Percentiles rank a stretch among this genome's conserved stretches.
These are phyloP conservation scores for Ia io DNA, from an alignment of 2,113 vertebrate species.

Conservation along the genomic window DNA sequence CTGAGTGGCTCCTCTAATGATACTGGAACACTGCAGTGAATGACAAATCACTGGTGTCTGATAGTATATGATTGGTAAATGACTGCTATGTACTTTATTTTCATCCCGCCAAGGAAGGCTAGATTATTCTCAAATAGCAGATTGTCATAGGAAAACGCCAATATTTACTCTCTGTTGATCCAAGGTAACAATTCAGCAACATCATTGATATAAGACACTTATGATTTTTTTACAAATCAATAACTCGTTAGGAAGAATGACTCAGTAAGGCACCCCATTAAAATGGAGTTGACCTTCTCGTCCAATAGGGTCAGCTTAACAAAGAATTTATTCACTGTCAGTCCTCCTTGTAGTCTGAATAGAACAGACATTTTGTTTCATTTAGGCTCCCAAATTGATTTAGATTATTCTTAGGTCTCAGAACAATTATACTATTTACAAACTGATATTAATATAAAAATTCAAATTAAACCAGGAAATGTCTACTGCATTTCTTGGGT, in stretches of 20 bases:
- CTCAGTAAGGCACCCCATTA: neutral
- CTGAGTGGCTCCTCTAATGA: conserved; percentile 32
- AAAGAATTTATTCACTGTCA: conserved; percentile 35
- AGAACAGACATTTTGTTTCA: neutral
- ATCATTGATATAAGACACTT: conserved; percentile 48
- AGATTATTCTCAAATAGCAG: conserved; percentile 56
- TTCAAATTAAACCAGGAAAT: neutral
- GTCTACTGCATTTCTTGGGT: neutral
- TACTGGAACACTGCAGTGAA: neutral
- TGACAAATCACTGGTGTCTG: conserved; percentile 56
- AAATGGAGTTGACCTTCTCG: conserved; percentile 16
- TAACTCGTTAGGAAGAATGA: conserved; percentile 64
- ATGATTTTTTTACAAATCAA: conserved; percentile 37
- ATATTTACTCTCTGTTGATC: conserved; percentile 64
- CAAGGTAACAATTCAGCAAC: conserved; percentile 45
- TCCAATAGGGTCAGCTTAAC: neutral
- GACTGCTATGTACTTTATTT: conserved; percentile 48
- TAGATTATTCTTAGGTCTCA: neutral
- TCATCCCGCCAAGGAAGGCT: conserved; percentile 42
- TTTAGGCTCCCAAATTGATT: conserved; percentile 12
- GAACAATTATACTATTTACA: neutral
- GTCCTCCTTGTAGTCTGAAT: neutral
- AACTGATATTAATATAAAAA: neutral
- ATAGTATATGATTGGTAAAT: conserved; percentile 57
- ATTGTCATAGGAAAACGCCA: conserved; percentile 63